phyloP scores from a whole-genome alignment of 2,888 invertebrate species.

The Chirona hameri region DNA sequence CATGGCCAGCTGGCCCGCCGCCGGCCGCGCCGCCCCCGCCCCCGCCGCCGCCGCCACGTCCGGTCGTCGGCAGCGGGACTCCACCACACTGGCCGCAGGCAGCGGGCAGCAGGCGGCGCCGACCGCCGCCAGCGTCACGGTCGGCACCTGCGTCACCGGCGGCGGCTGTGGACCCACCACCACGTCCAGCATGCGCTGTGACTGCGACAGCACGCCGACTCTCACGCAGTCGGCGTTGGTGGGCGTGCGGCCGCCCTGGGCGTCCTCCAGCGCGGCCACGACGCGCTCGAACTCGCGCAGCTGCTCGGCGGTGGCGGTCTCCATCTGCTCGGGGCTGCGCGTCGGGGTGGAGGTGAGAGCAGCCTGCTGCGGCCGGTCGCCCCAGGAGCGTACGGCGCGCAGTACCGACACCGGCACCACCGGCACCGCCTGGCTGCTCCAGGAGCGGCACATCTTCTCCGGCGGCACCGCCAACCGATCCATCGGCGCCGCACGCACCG shows the following conservation, averaged over 20 bases:
- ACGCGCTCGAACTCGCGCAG: constrained; percentile 25
- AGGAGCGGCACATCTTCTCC: constrained; percentile 22
- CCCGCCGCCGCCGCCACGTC: not conserved
- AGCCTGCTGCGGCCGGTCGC: constrained; percentile 8
- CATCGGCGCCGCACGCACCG: not conserved
- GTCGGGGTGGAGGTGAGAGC: not conserved
- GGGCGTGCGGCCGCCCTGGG: not conserved
- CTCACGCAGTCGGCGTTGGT: not conserved
- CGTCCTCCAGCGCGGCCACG: not conserved
- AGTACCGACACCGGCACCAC: not conserved
- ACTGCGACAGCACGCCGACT: not conserved
- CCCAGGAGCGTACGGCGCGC: not conserved
- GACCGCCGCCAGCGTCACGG: not conserved
- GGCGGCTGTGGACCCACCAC: not conserved
- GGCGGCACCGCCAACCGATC: not conserved
- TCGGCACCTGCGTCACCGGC: not conserved
- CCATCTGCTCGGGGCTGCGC: not conserved
- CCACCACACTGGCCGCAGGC: not conserved
- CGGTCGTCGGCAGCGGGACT: not conserved
- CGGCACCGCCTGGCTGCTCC: not conserved
- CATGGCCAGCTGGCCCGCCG: not conserved
- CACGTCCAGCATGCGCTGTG: not conserved
- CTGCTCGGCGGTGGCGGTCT: constrained; percentile 6
- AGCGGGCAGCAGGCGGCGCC: not conserved
- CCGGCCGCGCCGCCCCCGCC: not conserved